phyloP scores from a whole-genome alignment of 2,113 vertebrate species.

The Climacteris rufus region DNA sequence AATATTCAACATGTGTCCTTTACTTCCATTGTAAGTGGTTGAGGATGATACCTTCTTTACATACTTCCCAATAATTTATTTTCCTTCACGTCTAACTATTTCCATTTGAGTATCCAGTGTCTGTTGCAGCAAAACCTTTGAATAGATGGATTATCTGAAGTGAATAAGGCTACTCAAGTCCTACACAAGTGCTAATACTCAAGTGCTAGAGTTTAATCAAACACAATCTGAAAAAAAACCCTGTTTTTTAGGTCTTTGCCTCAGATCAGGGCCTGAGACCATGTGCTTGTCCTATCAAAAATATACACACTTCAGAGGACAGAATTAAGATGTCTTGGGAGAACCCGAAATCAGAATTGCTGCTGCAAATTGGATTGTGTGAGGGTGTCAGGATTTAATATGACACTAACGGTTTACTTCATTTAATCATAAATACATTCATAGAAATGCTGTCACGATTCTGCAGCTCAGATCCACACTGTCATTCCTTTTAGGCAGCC shows the following conservation, averaged over 20 bases:
- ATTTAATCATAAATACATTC: neutral
- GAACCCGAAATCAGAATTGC: neutral
- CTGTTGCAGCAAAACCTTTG: neutral
- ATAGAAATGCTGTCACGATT: neutral
- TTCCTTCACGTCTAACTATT: neutral
- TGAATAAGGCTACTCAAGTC: neutral
- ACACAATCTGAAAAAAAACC: accelerated
- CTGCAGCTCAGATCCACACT: neutral
- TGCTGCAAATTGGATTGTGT: neutral
- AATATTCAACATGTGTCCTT: neutral
- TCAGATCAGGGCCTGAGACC: neutral
- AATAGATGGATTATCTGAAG: neutral
- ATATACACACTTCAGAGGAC: neutral
- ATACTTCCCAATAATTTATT: neutral
- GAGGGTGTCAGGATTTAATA: neutral
- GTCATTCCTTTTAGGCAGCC: neutral
- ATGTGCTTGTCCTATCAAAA: neutral
- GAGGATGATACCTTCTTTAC: neutral
- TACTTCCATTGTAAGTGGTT: neutral
- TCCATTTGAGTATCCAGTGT: neutral
- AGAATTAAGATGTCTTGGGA: neutral
- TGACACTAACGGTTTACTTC: neutral
- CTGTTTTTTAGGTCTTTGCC: neutral
- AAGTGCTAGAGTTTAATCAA: neutral
- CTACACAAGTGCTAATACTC: neutral